Base-by-base conservation (phyloP, 1,140 invertebrate genomes). In the Vanessa tameamea region DNA sequence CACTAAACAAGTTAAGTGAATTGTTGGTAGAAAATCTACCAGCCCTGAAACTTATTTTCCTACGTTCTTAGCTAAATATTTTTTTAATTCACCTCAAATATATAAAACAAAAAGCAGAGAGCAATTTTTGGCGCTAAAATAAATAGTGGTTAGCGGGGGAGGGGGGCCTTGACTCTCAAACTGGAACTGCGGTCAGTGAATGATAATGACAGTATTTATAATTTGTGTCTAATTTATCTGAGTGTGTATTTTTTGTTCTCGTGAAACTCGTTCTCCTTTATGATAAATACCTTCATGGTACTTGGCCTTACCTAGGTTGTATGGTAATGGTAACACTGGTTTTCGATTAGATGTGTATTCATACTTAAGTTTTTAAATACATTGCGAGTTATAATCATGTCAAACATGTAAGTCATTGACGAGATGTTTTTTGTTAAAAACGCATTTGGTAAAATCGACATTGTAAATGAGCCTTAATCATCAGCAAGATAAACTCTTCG, bases 291-390 rank as follows among this genome's bases (percentile, higher is more conserved):
- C 50, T 15, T 15, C n/a, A 53, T 15, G 51, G 8, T 8, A 53
- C 51, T 53, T 9, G 51, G n/a, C 15, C 48, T 43, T 43, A 50
- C 51, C 51, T 53, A 53, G 51, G n/a, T 53, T 53, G n/a, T 53
- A 53, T 16, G 51, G n/a, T 16, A 53, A 53, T 53, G 26, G 26
- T 31, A 6, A 9, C 15, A n/a, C n/a, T 9, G 51, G n/a, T 53
- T 53, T 53, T 53, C 15, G 51, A 53, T 53, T n/a, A 53, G n/a
- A 16, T n/a, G n/a, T 53, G 14, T n/a, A 53, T 53, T 31, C 26
- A 53, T 8, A 20, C n/a, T 53, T 15, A 7, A 53, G 26, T 53
- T 53, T 53, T 16, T 53, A 16, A 53, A 53, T 53, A n/a, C 51
- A 9, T 43, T 37, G 31, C 31, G 3, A 43, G 7, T 0, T 9